Evolutionary conservation across 1,140 invertebrate genomes (phyloP), one percentile per base, ranked within the genome.

Genomic region (Pogonomyrmex barbatus): DNA sequence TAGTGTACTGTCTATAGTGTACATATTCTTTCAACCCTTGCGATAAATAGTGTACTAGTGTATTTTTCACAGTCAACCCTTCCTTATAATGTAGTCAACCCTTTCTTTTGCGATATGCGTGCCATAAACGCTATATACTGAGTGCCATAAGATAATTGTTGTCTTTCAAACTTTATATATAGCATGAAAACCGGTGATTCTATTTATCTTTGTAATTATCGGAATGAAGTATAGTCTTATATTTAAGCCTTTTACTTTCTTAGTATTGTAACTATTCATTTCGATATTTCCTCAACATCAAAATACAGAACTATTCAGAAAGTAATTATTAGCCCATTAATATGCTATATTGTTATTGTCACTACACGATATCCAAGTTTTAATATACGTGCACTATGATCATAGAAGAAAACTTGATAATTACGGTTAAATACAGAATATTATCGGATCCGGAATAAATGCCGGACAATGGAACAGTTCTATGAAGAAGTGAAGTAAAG

Each of bases 131-230:
- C 24, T 24, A 24, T 24, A 24, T 24, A 24, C 24, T 24, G 24
- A 30, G 24, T 45, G 14, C 68, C 8, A 70, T 70, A 70, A 70
- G 68, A 70, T 70, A 70, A 70, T 70, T 0, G 9, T n/a, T 6
- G 4, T 12, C 52, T 17, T 45, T 45, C 45, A 4, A 4, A 70
- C 9, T 2, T 9, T 24, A 50, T 2, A 1, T 33, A 1, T 33
- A 50, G 4, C 45, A 36, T 17, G 24, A 45, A 52, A 70, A 3
- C 8, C 6, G 3, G 9, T 52, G 5, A 2, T 52, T 17, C 9
- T 24, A 30, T n/a, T 47, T 24, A 24, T 33, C 36, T 9, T 6
- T 39, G n/a, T 70, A 10, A 14, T 68, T 14, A 70, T 52, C 5
- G 2, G 2, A 30, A 50, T 47, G 2, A 17, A 33, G 52, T 10